Base-by-base conservation (phyloP, 2,113 vertebrate genomes). In the Scatophagus argus region DNA sequence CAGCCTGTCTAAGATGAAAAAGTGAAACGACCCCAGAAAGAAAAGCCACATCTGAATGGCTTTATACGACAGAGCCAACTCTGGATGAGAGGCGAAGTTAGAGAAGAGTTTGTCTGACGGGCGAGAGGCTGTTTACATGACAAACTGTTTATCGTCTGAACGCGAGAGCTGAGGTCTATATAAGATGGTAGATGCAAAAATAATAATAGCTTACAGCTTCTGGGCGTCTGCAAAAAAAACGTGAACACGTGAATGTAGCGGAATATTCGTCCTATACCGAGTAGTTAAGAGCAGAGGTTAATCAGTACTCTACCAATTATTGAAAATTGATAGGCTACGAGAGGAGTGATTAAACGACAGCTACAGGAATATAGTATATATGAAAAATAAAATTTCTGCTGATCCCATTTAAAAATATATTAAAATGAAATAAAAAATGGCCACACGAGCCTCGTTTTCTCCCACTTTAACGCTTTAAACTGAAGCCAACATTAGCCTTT, bases 1-100 rank as follows among this genome's bases (percentile, higher is more conserved):
- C 92, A 93, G 89, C 91, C 92, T 93, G 92, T 93, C 92, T 93
- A 92, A 93, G 89, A 93, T 93, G 92, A 93, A 93, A 93, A 93
- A 93, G 92, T 91, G 92, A 93, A 93, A 93, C 90, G 90, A 92
- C 89, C 91, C 78, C 78, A 25, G 72, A 85, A 90, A 90, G 89
- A 92, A 92, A 93, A 91, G 92, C 71, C 83, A 68, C 81, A 38
- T 82, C 54, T 92, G 89, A 93, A 93, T 87, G 87, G 89, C 88
- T 86, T 89, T 82, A 71, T 86, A 83, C 46, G 27, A 23, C 43
- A 58, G 19, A 47, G 25, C n/a, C 27, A 55, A 38, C 61, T 38
- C 31, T 6, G 38, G 43, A 71, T 12, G 69, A 75, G 74, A 68
- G 39, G n/a, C 16, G n/a, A 54, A 38, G 47, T 62, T 56, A 65